phyloP scores from a whole-genome alignment of 2,113 vertebrate species.

The Pimephales promelas region DNA sequence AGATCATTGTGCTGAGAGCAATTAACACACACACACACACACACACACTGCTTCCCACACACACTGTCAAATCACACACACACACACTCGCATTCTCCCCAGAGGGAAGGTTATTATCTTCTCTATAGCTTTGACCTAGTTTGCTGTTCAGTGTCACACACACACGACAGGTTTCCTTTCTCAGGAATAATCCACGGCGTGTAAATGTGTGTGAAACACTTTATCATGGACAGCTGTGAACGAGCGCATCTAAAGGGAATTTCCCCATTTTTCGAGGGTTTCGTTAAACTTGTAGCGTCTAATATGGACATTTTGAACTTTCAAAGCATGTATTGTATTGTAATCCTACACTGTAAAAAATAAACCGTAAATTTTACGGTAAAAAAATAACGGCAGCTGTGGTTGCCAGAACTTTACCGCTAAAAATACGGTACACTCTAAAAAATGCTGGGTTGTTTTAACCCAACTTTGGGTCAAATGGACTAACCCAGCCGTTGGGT shows the following conservation, averaged over 20 bases:
- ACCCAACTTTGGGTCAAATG: too few species aligned
- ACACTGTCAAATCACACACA: slow-evolving; percentile 7
- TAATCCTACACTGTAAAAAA: too few species aligned
- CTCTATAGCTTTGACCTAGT: slow-evolving; percentile 16
- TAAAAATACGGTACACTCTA: too few species aligned
- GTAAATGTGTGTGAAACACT: background rate
- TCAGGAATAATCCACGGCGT: background rate
- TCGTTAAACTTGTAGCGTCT: too few species aligned
- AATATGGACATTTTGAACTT: background rate
- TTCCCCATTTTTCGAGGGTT: too few species aligned
- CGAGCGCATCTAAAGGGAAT: too few species aligned
- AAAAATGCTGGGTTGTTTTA: too few species aligned
- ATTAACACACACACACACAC: slow-evolving; percentile 1
- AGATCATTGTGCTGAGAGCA: background rate
- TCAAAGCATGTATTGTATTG: too few species aligned
- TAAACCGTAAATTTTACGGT: too few species aligned
- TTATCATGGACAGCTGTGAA: background rate
- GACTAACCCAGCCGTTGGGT: too few species aligned
- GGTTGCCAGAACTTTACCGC: too few species aligned
- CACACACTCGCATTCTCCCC: background rate
- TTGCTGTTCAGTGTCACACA: background rate
- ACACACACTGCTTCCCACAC: slow-evolving; percentile 20
- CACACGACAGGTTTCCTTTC: background rate
- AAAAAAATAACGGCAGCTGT: too few species aligned
- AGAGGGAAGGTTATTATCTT: slow-evolving; percentile 22